A percentile compares a stretch with the other conserved stretches of the same genome.
Evolutionary conservation across 1,140 invertebrate species (phyloP).

Genomic region (Drosophila sproati): DNA sequence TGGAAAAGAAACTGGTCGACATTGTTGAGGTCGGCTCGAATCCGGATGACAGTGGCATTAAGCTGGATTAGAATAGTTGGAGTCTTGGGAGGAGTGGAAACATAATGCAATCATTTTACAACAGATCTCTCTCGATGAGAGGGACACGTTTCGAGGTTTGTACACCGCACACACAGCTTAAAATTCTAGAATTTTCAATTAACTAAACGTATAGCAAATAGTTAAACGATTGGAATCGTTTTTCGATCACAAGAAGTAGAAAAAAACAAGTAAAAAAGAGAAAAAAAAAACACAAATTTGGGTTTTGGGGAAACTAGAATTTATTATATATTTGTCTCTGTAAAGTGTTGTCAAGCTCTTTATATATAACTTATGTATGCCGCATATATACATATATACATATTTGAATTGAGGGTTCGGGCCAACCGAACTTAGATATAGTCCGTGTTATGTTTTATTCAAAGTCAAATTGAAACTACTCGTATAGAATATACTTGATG

Average conservation of each 20-base stretch:
- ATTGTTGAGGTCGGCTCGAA: conserved; percentile 70
- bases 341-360: conserved; percentile 37
- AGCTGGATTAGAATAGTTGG: conserved; percentile 52
- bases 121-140: conserved; percentile 22
- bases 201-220: conserved; percentile 48
- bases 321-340: conserved; percentile 73
- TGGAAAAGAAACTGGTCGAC: conserved; percentile 76
- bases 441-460: conserved; percentile 34
- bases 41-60: conserved; percentile 80
- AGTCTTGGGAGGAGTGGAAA: conserved; percentile 33
- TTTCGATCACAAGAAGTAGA: conserved; percentile 51
- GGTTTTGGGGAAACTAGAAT: conserved; percentile 68
- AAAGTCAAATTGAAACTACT: conserved; percentile 5
- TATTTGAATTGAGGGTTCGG: conserved; percentile 58
- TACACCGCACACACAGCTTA: conserved; percentile 35
- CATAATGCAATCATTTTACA: conserved; percentile 58
- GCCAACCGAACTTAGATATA: conserved; percentile 27
- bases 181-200: conserved; percentile 61
- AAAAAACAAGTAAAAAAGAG: conserved; percentile 8
- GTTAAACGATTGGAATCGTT: conserved; percentile 62
- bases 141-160: conserved; percentile 43
- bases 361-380: conserved; percentile 17
- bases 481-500: conserved; percentile 47
- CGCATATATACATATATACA: conserved; percentile 28
- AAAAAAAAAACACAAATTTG: conserved; percentile 44